Evolutionary conservation across 2,888 invertebrate genomes (phyloP), one percentile per base, ranked within the genome.

Genomic region (Amphipyra tragopoginis): DNA sequence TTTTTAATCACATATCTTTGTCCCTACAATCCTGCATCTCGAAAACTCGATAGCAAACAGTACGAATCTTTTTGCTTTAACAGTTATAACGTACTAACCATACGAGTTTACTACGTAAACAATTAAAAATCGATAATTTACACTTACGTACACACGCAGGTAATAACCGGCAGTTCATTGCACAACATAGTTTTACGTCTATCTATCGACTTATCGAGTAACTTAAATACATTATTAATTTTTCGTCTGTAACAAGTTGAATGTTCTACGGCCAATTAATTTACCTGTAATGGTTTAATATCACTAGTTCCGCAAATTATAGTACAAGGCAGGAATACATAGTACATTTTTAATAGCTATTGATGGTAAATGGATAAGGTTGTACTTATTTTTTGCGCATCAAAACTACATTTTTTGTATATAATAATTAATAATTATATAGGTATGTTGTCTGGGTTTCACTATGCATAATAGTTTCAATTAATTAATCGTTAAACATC

Each of bases 151-250:
- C 29, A 5, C 33, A 54, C 11, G 26, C 33, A 54, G 10, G 26
- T 70, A 70, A 70, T 38, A 65, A 51, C 71, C 70, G 70, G 70
- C 50, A 71, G 62, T 62, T 5, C 49, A 61, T 71, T 71, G 47
- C 71, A 66, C 71, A 70, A 70, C 29, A 43, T n/a, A 2, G 40
- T 29, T 68, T 7, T 65, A 65, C 50, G 50, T 61, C n/a, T n/a
- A 56, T 70, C 40, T 50, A 56, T 44, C 53, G 21, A 49, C 6
- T 21, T 29, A 29, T 7, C 29, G 21, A 21, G 45, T 62, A 71
- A 71, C 42, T 50, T 29, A 40, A 40, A 66, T 65, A 49, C 61
- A 66, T 71, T 61, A 71, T 71, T 66, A 51, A 54, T 69, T 48
- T 48, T 54, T 57, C 56, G 42, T 54, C 36, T 71, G 42, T 66